Evolutionary conservation across 2,113 vertebrate genomes (phyloP).

Genomic region (Puffinus mauretanicus): DNA sequence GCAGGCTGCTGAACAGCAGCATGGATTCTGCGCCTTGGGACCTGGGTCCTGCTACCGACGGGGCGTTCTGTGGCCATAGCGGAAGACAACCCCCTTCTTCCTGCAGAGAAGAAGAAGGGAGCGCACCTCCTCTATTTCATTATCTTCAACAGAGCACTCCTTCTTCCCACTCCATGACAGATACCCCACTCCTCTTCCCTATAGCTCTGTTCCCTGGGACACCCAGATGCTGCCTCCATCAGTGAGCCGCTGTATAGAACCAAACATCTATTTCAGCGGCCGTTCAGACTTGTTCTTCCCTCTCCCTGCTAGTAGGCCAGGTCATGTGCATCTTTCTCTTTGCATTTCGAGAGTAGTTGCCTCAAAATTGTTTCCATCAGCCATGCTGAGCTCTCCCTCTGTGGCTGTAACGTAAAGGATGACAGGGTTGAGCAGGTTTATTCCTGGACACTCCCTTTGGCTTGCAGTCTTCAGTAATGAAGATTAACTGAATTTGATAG

Average conservation of each 20-base stretch:
- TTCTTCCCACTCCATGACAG: not conserved
- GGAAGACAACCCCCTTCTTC: not conserved
- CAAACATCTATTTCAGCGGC: not conserved
- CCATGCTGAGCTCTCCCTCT: not conserved
- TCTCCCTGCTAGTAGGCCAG: not conserved
- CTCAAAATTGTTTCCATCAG: not conserved
- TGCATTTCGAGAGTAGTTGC: not conserved
- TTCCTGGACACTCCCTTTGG: not conserved
- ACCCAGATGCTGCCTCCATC: not conserved
- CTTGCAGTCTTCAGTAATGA: not conserved
- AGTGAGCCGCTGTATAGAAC: not conserved
- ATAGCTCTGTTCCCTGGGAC: not conserved
- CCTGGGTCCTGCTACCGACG: not conserved
- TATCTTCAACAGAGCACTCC: not conserved
- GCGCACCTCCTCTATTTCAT: not conserved
- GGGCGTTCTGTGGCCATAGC: not conserved
- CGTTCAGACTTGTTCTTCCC: not conserved
- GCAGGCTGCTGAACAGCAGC: not conserved
- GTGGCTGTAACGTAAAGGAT: not conserved
- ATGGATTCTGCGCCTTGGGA: not conserved
- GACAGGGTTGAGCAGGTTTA: not conserved
- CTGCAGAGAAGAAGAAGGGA: not conserved
- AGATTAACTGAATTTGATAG: not conserved
- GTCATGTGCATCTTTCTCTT: not conserved
- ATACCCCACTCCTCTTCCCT: not conserved